Percentiles rank a stretch among this genome's conserved stretches.
phyloP scores from a whole-genome alignment of 2,113 vertebrate genomes.

The Dolichallabes microphthalmus region DNA sequence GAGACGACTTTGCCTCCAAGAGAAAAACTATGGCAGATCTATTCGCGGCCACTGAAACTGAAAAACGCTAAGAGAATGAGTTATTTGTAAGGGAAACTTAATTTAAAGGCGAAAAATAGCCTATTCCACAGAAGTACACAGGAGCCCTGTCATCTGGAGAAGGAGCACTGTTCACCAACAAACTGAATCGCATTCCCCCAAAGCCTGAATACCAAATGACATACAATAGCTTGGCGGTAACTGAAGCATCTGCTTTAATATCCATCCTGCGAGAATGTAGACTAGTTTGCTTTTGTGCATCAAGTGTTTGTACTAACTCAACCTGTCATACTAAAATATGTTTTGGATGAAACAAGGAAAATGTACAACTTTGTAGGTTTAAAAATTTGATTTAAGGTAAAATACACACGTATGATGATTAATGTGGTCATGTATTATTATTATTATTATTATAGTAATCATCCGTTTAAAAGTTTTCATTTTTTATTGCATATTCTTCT shows the following conservation, averaged over 20 bases:
- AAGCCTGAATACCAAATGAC: background rate
- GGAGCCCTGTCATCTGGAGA: background rate
- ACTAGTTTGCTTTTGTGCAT: background rate
- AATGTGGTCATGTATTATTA: background rate
- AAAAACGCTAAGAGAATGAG: background rate
- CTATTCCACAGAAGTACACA: background rate
- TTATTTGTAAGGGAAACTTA: background rate
- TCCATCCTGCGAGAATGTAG: background rate
- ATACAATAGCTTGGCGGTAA: background rate
- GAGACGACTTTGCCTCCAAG: background rate
- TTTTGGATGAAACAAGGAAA: background rate
- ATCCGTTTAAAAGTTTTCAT: background rate
- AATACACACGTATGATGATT: background rate
- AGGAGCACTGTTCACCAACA: background rate
- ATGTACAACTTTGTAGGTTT: background rate
- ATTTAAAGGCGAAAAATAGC: constrained; percentile 5
- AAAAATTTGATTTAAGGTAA: background rate
- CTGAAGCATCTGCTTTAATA: background rate
- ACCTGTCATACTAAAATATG: constrained; percentile 7
- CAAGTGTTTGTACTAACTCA: background rate
- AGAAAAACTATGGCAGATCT: background rate
- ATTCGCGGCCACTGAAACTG: background rate
- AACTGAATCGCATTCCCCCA: background rate
- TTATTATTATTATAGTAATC: background rate
- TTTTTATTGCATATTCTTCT: background rate